phyloP scores from a whole-genome alignment of 1,140 invertebrate genomes.

The Liolophura sinensis region DNA sequence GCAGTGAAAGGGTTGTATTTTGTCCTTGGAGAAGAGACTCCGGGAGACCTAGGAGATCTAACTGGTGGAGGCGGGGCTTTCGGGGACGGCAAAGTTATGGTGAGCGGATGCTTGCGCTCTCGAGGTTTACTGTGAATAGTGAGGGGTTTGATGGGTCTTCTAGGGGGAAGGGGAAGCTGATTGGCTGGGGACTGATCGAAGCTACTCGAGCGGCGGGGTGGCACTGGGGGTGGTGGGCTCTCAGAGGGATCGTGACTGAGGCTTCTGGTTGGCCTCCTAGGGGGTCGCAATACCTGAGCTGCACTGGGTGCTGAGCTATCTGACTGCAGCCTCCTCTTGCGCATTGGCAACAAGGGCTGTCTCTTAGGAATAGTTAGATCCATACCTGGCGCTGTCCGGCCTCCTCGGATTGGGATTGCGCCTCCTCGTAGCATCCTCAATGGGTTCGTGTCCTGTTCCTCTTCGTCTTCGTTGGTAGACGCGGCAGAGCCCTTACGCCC shows the following conservation, averaged over 20 bases:
- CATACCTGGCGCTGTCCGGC: slow-evolving; percentile 46
- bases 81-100: slow-evolving; percentile 60
- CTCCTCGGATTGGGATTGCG: slow-evolving; percentile 45
- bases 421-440: slow-evolving; percentile 70
- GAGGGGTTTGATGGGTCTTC: slow-evolving; percentile 73
- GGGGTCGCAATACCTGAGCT: background rate
- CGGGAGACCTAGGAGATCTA: too few relatives aligned
- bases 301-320: background rate
- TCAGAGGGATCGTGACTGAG: slow-evolving; percentile 1
- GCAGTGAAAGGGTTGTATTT: slow-evolving; percentile 11
- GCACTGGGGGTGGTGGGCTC: background rate
- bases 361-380: slow-evolving; percentile 4
- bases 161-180: slow-evolving; percentile 73
- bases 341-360: too few relatives aligned
- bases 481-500: slow-evolving; percentile 17
- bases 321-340: too few relatives aligned
- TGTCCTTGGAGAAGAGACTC: background rate
- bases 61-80: too few relatives aligned
- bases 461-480: slow-evolving; percentile 28
- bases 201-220: background rate
- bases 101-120: slow-evolving; percentile 85
- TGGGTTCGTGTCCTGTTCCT: slow-evolving; percentile 68
- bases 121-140: slow-evolving; percentile 69
- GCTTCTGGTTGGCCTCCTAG: background rate
- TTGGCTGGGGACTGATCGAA: slow-evolving; percentile 13